Percentiles rank a stretch among this genome's conserved stretches.
These are phyloP conservation scores for Napeogenes inachia DNA, from an alignment of 2,888 invertebrate genomes.

Conservation along the genomic window DNA sequence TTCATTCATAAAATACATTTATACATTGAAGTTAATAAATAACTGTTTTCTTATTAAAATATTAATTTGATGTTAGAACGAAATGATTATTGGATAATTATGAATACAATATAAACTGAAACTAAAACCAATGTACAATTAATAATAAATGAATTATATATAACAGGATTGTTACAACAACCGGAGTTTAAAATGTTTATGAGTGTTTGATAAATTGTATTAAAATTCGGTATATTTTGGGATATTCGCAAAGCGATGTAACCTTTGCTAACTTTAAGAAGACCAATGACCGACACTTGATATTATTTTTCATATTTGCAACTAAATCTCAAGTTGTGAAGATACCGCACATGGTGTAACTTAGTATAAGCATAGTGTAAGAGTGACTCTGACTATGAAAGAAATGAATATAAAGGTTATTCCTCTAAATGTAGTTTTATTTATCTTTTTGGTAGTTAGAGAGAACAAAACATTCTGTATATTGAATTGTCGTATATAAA, in stretches of 20 bases:
- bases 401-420: constrained; percentile 74
- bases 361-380: constrained; percentile 59
- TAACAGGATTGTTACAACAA: not conserved
- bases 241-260: constrained; percentile 24
- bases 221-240: constrained; percentile 11
- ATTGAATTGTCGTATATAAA: not conserved
- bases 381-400: constrained; percentile 57
- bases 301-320: constrained; percentile 17
- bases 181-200: constrained; percentile 39
- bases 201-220: constrained; percentile 12
- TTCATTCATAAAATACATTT: constrained; percentile 7
- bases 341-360: constrained; percentile 44
- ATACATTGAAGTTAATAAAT: constrained; percentile 3
- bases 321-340: constrained; percentile 22
- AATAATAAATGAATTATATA: not conserved
- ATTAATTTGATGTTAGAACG: not conserved
- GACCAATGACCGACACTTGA: constrained; percentile 19
- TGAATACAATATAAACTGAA: not conserved
- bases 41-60: not conserved
- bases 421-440: constrained; percentile 60
- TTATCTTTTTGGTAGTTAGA: constrained; percentile 25
- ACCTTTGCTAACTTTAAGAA: not conserved
- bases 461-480: not conserved
- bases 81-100: not conserved
- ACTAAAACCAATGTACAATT: constrained; percentile 6